Evolutionary conservation across 2,888 invertebrate genomes (phyloP).

Genomic region (Tetragnatha montana): DNA sequence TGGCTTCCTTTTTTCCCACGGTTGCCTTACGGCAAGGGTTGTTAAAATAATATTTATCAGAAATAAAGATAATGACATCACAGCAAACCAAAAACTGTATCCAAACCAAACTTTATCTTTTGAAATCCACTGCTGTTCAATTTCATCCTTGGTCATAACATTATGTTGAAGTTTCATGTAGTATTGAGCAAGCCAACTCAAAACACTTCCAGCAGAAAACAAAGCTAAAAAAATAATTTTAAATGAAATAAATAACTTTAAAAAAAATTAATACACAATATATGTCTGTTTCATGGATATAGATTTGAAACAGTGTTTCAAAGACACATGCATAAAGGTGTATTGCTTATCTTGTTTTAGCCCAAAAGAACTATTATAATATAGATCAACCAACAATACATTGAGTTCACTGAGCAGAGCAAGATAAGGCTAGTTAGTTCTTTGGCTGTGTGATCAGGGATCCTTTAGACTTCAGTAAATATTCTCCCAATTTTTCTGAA

Average conservation of each 20-base stretch:
- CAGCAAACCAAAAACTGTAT: slow-evolving; percentile 91
- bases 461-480: no score
- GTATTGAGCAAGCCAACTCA: slow-evolving; percentile 90
- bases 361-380: no score
- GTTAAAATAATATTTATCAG: slow-evolving; percentile 85
- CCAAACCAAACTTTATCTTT: slow-evolving; percentile 88
- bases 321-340: no score
- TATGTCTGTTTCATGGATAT: no score
- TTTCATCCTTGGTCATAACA: slow-evolving; percentile 87
- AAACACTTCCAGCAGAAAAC: slow-evolving; percentile 84
- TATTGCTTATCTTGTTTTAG: no score
- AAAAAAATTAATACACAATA: neutral
- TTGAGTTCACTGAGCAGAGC: no score
- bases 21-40: slow-evolving; percentile 84
- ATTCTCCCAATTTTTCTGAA: no score
- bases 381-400: no score
- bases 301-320: no score
- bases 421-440: no score
- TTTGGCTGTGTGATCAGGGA: no score
- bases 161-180: slow-evolving; percentile 87
- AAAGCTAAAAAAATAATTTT: slow-evolving; percentile 80
- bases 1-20: slow-evolving; percentile 80
- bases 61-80: slow-evolving; percentile 83
- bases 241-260: neutral
- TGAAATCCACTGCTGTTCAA: slow-evolving; percentile 88